Evolutionary conservation across 2,888 invertebrate species (phyloP).

Genomic region (Volucella zonaria): DNA sequence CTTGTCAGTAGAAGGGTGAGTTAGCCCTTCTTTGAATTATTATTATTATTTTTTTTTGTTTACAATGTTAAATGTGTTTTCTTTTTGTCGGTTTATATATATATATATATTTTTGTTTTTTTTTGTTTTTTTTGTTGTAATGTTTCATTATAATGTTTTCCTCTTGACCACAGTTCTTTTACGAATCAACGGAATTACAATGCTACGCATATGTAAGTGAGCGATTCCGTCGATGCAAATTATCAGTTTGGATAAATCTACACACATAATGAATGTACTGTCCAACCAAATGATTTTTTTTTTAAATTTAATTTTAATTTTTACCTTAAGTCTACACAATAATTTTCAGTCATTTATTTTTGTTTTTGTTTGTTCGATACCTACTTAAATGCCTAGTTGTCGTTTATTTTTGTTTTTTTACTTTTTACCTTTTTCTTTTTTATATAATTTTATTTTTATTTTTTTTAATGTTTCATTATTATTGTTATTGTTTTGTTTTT

Average conservation of each 20-base stretch:
- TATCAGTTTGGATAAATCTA: slow-evolving; percentile 68
- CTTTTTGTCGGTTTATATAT: slow-evolving; percentile 5
- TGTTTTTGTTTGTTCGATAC: slow-evolving; percentile 72
- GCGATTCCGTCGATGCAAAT: slow-evolving; percentile 55
- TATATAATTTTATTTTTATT: not conserved
- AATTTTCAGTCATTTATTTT: slow-evolving; percentile 67
- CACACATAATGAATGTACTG: slow-evolving; percentile 48
- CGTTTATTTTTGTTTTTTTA: slow-evolving; percentile 47
- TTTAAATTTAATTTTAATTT: slow-evolving; percentile 32
- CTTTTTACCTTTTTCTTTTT: slow-evolving; percentile 7
- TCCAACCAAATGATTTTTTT: slow-evolving; percentile 64
- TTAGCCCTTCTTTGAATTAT: not conserved
- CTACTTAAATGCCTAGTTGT: slow-evolving; percentile 72
- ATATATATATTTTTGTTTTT: not conserved
- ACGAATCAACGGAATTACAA: slow-evolving; percentile 55
- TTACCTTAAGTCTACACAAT: slow-evolving; percentile 70
- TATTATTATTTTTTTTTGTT: slow-evolving; percentile 10
- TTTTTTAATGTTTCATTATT: not conserved
- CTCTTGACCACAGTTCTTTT: slow-evolving; percentile 34
- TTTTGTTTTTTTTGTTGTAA: slow-evolving; percentile 12
- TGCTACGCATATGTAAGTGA: slow-evolving; percentile 53
- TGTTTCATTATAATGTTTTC: slow-evolving; percentile 6
- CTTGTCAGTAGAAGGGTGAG: slow-evolving; percentile 35
- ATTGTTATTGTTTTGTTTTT: slow-evolving; percentile 15
- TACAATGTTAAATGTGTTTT: slow-evolving; percentile 52